Evolutionary conservation across 1,140 invertebrate species (phyloP).

Genomic region (Copidosoma floridanum): DNA sequence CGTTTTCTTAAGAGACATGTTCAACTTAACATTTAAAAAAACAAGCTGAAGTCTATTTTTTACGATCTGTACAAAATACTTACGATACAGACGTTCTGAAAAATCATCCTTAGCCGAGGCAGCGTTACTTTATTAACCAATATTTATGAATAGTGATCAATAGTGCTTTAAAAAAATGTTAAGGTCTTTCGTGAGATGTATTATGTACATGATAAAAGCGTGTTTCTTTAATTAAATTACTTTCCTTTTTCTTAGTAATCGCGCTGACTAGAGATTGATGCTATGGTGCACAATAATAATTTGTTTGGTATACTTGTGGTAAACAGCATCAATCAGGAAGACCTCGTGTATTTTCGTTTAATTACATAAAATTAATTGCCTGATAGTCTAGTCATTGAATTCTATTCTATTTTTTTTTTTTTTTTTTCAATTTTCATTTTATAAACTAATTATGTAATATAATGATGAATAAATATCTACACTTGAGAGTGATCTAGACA

Average conservation of each 20-base stretch:
- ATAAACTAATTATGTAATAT: background rate
- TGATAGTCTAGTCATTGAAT: background rate
- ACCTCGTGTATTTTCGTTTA: slow-evolving; percentile 17
- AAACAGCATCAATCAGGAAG: slow-evolving; percentile 24
- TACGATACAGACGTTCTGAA: slow-evolving; percentile 17
- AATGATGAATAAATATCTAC: background rate
- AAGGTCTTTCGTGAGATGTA: too few species aligned
- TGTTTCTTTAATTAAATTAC: too few species aligned
- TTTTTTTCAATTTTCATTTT: background rate
- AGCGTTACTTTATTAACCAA: slow-evolving; percentile 26
- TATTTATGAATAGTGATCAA: slow-evolving; percentile 14
- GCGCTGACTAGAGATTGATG: slow-evolving; percentile 25
- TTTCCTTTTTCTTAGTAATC: slow-evolving; percentile 18
- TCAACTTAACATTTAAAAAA: slow-evolving; percentile 25
- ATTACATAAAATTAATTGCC: slow-evolving; percentile 9
- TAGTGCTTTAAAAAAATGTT: slow-evolving; percentile 19
- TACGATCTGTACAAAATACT: too few species aligned
- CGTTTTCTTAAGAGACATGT: too few species aligned
- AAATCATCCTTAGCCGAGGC: slow-evolving; percentile 16
- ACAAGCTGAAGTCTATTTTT: slow-evolving; percentile 20
- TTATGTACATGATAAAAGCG: too few species aligned
- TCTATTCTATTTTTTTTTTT: background rate
- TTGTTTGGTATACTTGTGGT: slow-evolving; percentile 15
- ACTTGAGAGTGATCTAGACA: too few species aligned
- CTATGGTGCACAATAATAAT: background rate